phyloP scores from a whole-genome alignment of 1,140 invertebrate genomes.

The Probaryconus sp. region DNA sequence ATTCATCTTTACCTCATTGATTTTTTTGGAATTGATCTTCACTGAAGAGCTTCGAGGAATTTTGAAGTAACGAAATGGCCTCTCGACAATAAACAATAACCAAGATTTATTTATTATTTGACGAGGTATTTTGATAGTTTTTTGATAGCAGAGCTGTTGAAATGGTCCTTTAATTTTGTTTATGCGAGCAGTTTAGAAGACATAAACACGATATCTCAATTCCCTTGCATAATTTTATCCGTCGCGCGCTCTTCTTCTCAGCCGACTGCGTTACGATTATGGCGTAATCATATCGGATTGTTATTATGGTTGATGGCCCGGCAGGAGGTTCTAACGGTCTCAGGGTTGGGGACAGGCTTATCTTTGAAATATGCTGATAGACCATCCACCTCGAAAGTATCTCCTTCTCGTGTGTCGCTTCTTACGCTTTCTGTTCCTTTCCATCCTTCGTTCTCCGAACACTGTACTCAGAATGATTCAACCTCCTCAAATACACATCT shows the following conservation, averaged over 20 bases:
- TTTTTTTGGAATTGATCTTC: too few species aligned
- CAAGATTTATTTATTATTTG: too few species aligned
- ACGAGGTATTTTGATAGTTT: slow-evolving; percentile 35
- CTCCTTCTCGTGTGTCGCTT: slow-evolving; percentile 10
- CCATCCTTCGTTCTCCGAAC: slow-evolving; percentile 16
- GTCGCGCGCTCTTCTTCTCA: slow-evolving; percentile 47
- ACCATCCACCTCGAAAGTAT: slow-evolving; percentile 56
- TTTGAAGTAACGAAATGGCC: too few species aligned
- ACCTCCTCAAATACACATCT: too few species aligned
- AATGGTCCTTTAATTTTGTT: slow-evolving; percentile 77
- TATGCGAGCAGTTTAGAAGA: slow-evolving; percentile 76
- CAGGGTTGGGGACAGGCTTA: slow-evolving; percentile 71
- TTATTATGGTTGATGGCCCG: slow-evolving; percentile 78
- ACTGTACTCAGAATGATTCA: too few species aligned
- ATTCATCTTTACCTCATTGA: too few species aligned
- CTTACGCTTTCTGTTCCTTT: slow-evolving; percentile 2
- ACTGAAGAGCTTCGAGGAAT: too few species aligned
- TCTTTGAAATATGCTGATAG: slow-evolving; percentile 78
- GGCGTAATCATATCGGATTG: slow-evolving; percentile 79
- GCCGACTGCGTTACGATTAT: slow-evolving; percentile 76
- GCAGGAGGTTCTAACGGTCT: slow-evolving; percentile 64
- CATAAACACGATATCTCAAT: slow-evolving; percentile 79
- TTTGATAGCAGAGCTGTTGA: slow-evolving; percentile 48
- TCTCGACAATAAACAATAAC: too few species aligned
- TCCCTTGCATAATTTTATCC: slow-evolving; percentile 76